These are phyloP conservation scores for Odobenus rosmarus DNA, from an alignment of 2,113 vertebrate species.

Conservation along the genomic window DNA sequence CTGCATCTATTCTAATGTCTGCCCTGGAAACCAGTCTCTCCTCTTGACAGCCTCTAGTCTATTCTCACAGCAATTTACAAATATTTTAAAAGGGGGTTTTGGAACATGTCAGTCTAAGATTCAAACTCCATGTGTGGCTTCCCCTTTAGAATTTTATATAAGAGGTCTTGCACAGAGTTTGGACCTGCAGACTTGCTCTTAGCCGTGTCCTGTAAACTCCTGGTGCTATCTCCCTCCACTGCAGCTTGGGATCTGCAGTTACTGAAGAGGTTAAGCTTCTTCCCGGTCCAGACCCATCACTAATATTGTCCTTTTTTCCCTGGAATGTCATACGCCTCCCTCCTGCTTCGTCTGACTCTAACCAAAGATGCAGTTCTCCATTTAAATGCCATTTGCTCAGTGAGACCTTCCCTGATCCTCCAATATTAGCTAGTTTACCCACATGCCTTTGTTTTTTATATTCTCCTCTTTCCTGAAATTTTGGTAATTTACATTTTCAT, in stretches of 20 bases:
- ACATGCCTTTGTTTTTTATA: not conserved
- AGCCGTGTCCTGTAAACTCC: not conserved
- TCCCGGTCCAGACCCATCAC: not conserved
- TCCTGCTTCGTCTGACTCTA: not conserved
- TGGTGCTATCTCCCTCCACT: rapidly evolving
- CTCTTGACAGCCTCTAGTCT: not conserved
- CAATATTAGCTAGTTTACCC: not conserved
- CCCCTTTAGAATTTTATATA: not conserved
- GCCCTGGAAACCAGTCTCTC: not conserved
- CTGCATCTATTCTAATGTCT: not conserved
- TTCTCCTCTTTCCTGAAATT: not conserved
- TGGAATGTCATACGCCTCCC: not conserved
- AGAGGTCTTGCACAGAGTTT: no score
- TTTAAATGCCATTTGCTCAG: not conserved
- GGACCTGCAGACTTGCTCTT: not conserved
- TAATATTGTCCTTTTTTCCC: not conserved
- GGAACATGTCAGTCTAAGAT: not conserved
- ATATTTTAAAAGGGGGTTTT: not conserved
- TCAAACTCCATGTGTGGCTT: not conserved
- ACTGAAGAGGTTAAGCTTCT: not conserved
- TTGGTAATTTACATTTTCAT: not conserved
- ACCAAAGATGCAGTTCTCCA: not conserved
- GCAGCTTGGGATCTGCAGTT: not conserved
- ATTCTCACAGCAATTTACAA: not conserved
- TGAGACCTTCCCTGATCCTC: not conserved